Conservation (phyloP, 2,113 vertebrate species). For the Notechis scutatus region DNA sequence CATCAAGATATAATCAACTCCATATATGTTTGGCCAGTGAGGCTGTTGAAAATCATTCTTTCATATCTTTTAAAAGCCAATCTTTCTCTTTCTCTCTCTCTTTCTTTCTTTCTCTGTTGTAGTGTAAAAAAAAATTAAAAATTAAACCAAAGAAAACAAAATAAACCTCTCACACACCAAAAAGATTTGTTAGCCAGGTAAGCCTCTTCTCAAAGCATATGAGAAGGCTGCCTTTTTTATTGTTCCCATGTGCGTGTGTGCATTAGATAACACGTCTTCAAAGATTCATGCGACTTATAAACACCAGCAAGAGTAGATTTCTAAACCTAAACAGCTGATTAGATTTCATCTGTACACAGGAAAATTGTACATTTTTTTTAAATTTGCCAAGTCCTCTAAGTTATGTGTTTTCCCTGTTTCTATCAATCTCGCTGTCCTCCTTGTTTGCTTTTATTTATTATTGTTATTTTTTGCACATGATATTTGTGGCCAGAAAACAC, state of each 20-base stretch:
- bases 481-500: conserved; percentile 64
- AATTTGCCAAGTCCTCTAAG: conserved; percentile 66
- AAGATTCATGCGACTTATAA: conserved; percentile 90
- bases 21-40: conserved; percentile 74
- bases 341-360: conserved; percentile 81
- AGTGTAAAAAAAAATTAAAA: conserved; percentile 71
- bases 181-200: conserved; percentile 73
- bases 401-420: conserved; percentile 31
- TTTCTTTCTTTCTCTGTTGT: conserved; percentile 64
- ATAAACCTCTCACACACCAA: conserved; percentile 66
- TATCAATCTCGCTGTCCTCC: conserved; percentile 21
- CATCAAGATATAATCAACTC: conserved; percentile 78
- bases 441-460: conserved; percentile 41
- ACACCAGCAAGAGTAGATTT: conserved; percentile 83
- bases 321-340: conserved; percentile 88
- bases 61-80: conserved; percentile 76
- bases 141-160: conserved; percentile 67
- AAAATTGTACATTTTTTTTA: conserved; percentile 72
- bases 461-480: conserved; percentile 45
- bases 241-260: conserved; percentile 67
- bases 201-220: conserved; percentile 66
- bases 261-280: conserved; percentile 76
- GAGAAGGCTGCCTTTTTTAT: conserved; percentile 66
- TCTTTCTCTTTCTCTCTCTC: conserved; percentile 74
- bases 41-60: conserved; percentile 80